Evolutionary conservation across 2,797 vertebrate species (phyloP).

Genomic region (Lophotriccus pileatus): DNA sequence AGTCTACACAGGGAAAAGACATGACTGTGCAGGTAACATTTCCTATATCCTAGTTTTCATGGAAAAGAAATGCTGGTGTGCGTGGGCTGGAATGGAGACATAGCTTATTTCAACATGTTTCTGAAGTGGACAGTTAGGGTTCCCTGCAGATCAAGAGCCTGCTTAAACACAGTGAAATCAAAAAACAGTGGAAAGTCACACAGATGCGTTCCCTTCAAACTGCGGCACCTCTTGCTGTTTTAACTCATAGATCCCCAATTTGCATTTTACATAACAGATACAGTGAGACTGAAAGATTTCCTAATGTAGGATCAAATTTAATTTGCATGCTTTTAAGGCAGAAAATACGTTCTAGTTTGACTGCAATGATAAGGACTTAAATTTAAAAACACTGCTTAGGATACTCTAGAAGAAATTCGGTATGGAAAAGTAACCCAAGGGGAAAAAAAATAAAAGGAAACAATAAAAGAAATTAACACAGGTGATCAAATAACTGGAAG

Average conservation of each 20-base stretch:
- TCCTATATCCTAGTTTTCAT: neutral
- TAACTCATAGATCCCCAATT: neutral
- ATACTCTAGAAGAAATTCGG: neutral
- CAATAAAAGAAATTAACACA: conserved; percentile 29
- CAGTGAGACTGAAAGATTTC: neutral
- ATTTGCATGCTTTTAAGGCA: neutral
- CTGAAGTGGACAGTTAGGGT: neutral
- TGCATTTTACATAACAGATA: neutral
- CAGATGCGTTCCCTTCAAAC: neutral
- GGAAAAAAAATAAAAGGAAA: neutral
- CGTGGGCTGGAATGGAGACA: neutral
- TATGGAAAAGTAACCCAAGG: neutral
- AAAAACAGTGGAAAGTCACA: neutral
- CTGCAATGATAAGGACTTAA: neutral
- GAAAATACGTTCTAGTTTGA: neutral
- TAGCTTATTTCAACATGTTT: neutral
- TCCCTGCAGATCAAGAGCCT: neutral
- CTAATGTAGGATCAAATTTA: neutral
- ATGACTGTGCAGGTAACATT: neutral
- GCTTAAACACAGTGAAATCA: neutral
- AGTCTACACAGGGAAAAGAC: neutral
- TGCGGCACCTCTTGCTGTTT: neutral
- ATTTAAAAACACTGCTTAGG: neutral
- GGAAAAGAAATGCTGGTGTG: neutral
- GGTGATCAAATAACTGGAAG: neutral